Base-by-base conservation (phyloP, 2,888 invertebrate species). In the Apoda limacodes region DNA sequence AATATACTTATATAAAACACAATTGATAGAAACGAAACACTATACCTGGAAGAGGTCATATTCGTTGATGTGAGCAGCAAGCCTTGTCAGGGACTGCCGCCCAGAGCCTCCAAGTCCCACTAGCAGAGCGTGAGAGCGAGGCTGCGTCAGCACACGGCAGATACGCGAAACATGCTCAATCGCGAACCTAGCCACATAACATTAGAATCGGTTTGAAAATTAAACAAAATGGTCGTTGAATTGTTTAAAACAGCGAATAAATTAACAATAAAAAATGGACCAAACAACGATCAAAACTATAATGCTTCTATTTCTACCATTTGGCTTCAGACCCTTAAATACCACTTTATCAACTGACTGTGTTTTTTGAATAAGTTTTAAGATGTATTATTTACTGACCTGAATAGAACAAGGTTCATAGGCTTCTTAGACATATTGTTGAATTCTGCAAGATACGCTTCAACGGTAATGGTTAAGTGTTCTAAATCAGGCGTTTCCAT, bases 401-500 rank as follows among this genome's bases (percentile, higher is more conserved):
- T 88, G 67, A 94, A 94, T 19, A 97, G 75, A 2, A 97, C 96
- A 31, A 97, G 83, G 66, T 95, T 92, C 97, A 97, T 97, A 0
- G 96, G 96, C 56, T 95, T 96, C 66, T 95, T 97, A 5, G 93
- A 91, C 92, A 97, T 93, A 44, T 93, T 92, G 63, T 97, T 97
- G 60, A 89, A 96, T 60, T 97, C 97, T 1, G 88, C 88, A 7
- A 97, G 80, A 69, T 92, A 95, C 0, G 89, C 89, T 48, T 97
- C 95, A 0, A 95, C 94, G 4, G 95, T 92, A 1, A 84, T 75
- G 34, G 89, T 86, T 32, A 98, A 69, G 41, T 88, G 85, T 22
- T 92, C 92, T 56, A 95, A 80, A 58, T 96, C 93, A 2, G 83
- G 68, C 0, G 95, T 94, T 78, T 97, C 96, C 55, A 92, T 85